Percentiles rank a stretch among this genome's conserved stretches.
These are phyloP conservation scores for Upupa epops DNA, from an alignment of 2,113 vertebrate genomes.

Conservation along the genomic window DNA sequence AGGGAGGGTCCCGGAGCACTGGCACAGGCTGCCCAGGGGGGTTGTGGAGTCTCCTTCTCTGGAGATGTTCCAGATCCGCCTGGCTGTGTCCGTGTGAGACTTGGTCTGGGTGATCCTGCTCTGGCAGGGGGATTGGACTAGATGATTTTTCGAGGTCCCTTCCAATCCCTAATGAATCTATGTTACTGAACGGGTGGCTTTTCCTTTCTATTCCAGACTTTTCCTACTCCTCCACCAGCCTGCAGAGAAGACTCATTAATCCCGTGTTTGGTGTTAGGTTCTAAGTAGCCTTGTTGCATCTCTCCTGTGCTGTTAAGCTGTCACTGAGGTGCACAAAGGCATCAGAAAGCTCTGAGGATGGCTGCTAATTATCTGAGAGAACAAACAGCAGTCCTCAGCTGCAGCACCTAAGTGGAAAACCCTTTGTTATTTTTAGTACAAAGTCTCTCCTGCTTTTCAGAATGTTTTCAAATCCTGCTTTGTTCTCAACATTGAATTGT, in stretches of 20 bases:
- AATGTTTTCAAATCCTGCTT: background rate
- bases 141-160: no score
- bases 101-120: no score
- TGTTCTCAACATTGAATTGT: conserved; percentile 14
- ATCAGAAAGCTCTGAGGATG: conserved; percentile 6
- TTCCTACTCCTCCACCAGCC: background rate
- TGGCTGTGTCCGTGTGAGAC: no score
- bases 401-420: conserved; percentile 1
- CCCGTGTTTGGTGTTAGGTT: background rate
- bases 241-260: background rate
- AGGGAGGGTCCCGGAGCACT: no score
- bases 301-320: background rate
- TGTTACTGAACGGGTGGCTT: background rate
- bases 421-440: conserved; percentile 35
- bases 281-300: background rate
- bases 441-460: background rate
- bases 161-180: background rate
- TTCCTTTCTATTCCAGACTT: background rate
- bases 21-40: no score
- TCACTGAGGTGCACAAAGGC: background rate
- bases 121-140: no score
- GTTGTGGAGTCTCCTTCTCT: no score
- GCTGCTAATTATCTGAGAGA: conserved; percentile 31
- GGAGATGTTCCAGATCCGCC: no score
- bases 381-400: conserved; percentile 38